Evolutionary conservation across 1,140 invertebrate species (phyloP).

Genomic region (Asbolus verrucosus): DNA sequence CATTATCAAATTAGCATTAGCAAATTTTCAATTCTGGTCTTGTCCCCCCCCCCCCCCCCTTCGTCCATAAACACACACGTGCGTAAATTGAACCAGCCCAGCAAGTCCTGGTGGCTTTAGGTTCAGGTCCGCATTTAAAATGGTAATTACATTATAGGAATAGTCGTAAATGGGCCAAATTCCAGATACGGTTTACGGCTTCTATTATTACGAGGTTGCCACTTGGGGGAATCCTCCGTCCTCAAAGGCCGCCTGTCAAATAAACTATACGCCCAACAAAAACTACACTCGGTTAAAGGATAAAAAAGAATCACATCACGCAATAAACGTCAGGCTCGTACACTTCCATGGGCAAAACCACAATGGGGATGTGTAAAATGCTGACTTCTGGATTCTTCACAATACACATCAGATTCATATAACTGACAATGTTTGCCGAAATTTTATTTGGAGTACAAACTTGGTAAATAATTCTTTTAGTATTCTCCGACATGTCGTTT

Average conservation of each 20-base stretch:
- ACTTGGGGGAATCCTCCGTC: slow-evolving; percentile 40
- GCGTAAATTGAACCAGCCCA: slow-evolving; percentile 30
- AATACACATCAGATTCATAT: slow-evolving; percentile 45
- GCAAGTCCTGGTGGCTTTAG: slow-evolving; percentile 33
- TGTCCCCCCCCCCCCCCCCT: background rate
- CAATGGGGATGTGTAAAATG: slow-evolving; percentile 47
- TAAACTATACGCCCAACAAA: slow-evolving; percentile 47
- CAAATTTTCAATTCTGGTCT: background rate
- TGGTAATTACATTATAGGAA: slow-evolving; percentile 48
- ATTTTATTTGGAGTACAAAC: slow-evolving; percentile 23
- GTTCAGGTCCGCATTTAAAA: slow-evolving; percentile 45
- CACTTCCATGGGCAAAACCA: slow-evolving; percentile 31
- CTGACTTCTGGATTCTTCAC: slow-evolving; percentile 45
- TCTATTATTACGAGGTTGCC: slow-evolving; percentile 43
- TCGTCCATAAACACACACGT: background rate
- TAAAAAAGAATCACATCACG: slow-evolving; percentile 46
- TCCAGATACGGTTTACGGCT: slow-evolving; percentile 44
- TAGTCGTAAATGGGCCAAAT: slow-evolving; percentile 47
- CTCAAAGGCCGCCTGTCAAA: slow-evolving; percentile 48
- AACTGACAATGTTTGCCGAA: slow-evolving; percentile 47
- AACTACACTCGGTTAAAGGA: slow-evolving; percentile 40
- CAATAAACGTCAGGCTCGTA: slow-evolving; percentile 44
- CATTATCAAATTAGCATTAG: too few relatives aligned
- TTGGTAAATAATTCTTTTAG: slow-evolving; percentile 24
- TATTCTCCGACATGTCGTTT: too few relatives aligned